Evolutionary conservation across 2,797 vertebrate species (phyloP).

Genomic region (Spondyliosoma cantharus): DNA sequence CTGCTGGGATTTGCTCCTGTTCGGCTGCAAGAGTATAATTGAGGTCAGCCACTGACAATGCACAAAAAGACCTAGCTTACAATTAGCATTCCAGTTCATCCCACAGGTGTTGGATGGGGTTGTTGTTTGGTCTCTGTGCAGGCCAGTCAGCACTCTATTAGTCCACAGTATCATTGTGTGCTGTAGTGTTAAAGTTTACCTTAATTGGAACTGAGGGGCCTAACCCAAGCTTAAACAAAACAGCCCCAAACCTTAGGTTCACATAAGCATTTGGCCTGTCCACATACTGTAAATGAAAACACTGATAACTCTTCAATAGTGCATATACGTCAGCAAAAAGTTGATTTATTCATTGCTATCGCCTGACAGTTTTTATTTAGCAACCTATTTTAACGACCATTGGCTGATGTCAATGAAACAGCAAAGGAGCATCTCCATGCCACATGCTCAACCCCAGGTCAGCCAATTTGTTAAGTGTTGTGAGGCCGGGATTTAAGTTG

Average conservation of each 20-base stretch:
- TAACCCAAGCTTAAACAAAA: constrained; percentile 1
- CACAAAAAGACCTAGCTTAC: not conserved
- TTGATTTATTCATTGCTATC: constrained; percentile 36
- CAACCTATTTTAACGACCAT: constrained; percentile 53
- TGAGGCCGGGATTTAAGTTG: constrained; percentile 50
- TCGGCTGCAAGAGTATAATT: not conserved
- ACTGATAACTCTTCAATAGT: not conserved
- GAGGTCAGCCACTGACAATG: not conserved
- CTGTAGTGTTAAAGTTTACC: not conserved
- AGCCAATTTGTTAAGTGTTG: constrained; percentile 75
- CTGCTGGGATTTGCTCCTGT: not conserved
- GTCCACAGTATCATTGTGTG: not conserved
- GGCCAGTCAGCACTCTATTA: not conserved
- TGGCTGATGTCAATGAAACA: constrained; percentile 33
- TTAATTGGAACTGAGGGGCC: not conserved
- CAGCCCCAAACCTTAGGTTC: not conserved
- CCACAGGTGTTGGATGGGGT: not conserved
- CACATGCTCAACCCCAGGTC: constrained; percentile 41
- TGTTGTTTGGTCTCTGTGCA: not conserved
- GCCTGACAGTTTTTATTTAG: constrained; percentile 59
- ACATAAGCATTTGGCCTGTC: not conserved
- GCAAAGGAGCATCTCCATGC: constrained; percentile 17
- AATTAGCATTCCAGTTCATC: not conserved
- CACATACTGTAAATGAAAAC: constrained; percentile 5
- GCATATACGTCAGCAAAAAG: constrained; percentile 19